These are phyloP conservation scores for Podocnemis expansa DNA, from an alignment of 2,113 vertebrate species.

Conservation along the genomic window DNA sequence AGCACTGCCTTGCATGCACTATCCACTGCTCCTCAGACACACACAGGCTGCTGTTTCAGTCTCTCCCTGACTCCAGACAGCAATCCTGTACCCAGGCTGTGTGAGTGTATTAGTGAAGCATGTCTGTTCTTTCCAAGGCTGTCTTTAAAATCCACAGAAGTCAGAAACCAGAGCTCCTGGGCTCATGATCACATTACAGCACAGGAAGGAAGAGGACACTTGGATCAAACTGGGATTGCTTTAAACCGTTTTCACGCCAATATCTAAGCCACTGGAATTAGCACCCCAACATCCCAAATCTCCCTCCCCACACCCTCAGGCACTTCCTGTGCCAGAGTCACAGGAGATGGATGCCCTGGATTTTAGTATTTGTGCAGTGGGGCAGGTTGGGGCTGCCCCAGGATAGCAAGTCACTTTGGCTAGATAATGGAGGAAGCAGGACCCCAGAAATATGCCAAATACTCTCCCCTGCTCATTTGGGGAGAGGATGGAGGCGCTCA, in stretches of 20 bases:
- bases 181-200: constrained; percentile 54
- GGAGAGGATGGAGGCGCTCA: not conserved
- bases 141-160: constrained; percentile 73
- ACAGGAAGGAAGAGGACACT: constrained; percentile 79
- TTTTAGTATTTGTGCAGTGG: rapidly evolving
- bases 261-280: constrained; percentile 72
- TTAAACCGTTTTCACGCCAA: constrained; percentile 47
- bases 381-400: not conserved
- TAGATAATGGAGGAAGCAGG: not conserved
- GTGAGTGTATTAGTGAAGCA: not conserved
- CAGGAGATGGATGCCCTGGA: not conserved
- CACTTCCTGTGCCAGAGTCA: constrained; percentile 47
- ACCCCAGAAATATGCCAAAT: not conserved
- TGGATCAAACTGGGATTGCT: constrained; percentile 64
- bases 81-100: not conserved
- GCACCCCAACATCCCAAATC: constrained; percentile 49
- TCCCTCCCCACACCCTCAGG: constrained; percentile 53
- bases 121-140: constrained; percentile 13
- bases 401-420: not conserved
- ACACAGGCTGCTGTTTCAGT: not conserved
- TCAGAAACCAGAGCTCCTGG: constrained; percentile 60
- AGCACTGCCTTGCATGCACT: not conserved
- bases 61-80: rapidly evolving
- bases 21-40: not conserved
- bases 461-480: not conserved